phyloP scores from a whole-genome alignment of 2,797 vertebrate species.

The Propithecus perrieri region DNA sequence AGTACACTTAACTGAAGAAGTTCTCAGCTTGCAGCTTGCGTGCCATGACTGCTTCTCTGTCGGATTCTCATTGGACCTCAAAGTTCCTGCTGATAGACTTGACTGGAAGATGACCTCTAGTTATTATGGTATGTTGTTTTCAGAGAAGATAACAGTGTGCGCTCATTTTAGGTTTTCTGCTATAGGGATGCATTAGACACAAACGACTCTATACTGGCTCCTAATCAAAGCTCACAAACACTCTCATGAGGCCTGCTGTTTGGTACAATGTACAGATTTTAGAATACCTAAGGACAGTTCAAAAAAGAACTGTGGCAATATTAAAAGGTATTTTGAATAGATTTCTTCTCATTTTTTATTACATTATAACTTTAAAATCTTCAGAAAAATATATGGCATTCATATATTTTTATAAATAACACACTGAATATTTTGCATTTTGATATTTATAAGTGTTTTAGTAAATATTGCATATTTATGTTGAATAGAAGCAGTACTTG shows the following conservation, averaged over 20 bases:
- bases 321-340: not conserved
- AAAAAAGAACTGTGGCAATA: not conserved
- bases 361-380: not conserved
- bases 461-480: not conserved
- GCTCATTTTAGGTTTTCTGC: slow-evolving; percentile 75
- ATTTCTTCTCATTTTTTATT: not conserved
- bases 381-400: not conserved
- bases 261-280: slow-evolving; percentile 50
- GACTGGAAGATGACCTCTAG: slow-evolving; percentile 80
- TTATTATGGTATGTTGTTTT: slow-evolving; percentile 80
- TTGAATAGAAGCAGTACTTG: not conserved
- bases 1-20: slow-evolving; percentile 77
- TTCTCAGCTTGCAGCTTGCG: slow-evolving; percentile 76
- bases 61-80: slow-evolving; percentile 71
- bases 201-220: slow-evolving; percentile 65
- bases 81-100: slow-evolving; percentile 72
- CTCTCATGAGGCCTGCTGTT: slow-evolving; percentile 45
- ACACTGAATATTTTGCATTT: not conserved
- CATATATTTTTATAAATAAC: not conserved
- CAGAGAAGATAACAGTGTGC: slow-evolving; percentile 75
- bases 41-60: slow-evolving; percentile 78
- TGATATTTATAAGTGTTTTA: not conserved
- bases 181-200: slow-evolving; percentile 58
- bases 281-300: not conserved
- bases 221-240: slow-evolving; percentile 77